Conservation (phyloP, 2,888 invertebrate genomes). For the Microplitis deprimator region DNA sequence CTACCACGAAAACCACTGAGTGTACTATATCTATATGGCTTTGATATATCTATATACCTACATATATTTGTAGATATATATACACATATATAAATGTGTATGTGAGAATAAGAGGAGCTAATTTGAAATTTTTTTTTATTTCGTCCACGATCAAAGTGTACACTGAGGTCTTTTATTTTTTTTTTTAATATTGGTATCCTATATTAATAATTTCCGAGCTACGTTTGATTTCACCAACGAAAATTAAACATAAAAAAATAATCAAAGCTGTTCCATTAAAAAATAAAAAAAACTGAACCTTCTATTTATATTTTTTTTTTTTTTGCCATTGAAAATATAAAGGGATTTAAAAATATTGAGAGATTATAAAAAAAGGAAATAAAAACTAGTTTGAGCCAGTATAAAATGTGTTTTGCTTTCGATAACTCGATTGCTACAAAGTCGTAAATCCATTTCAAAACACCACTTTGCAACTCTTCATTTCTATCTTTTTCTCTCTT, state of each 20-base stretch:
- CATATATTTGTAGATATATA: background rate
- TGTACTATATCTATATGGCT: background rate
- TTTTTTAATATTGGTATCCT: background rate
- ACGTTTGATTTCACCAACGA: no score
- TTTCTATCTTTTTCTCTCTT: slow-evolving; percentile 3
- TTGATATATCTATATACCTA: background rate
- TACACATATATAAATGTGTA: background rate
- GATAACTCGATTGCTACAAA: slow-evolving; percentile 38
- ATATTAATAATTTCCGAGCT: background rate
- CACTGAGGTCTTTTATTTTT: background rate
- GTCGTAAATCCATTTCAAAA: slow-evolving; percentile 38
- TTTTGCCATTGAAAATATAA: background rate
- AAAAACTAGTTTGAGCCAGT: slow-evolving; percentile 25
- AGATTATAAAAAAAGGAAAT: background rate
- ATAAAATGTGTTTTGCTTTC: slow-evolving; percentile 31
- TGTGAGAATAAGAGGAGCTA: slow-evolving; percentile 26
- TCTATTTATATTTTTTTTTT: slow-evolving; percentile 2
- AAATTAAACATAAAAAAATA: no score
- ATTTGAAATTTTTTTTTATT: slow-evolving; percentile 31
- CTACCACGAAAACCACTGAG: slow-evolving; percentile 27
- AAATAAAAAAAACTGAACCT: background rate
- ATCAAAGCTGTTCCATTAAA: no score
- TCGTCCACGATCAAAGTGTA: background rate
- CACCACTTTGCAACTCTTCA: slow-evolving; percentile 9
- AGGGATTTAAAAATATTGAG: slow-evolving; percentile 26